Base-by-base conservation (phyloP, 2,113 vertebrate genomes). In the Lamprologus sp. region DNA sequence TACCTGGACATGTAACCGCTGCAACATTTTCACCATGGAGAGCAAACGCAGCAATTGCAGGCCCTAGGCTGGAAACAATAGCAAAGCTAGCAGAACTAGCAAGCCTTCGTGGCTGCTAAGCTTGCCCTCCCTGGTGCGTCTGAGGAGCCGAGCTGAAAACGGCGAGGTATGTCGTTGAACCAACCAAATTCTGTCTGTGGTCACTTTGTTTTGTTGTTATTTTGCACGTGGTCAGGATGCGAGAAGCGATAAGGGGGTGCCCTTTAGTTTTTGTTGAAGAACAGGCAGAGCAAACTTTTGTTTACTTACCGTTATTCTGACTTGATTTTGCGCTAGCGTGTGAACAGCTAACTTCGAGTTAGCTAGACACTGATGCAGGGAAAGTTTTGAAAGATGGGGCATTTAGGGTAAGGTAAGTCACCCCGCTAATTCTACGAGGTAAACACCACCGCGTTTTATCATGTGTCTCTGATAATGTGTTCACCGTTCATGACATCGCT, bases 41-140 rank as follows among this genome's bases (percentile, higher is more conserved):
- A 91, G 91, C 87, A 87, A 95, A 85, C 90, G 93, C 73, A 93
- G 93, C 85, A 90, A 92, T 31, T 92, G 91, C 90, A 96, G 96
- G 95, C 96, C 96, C 84, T 88, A 89, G 88, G 42, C 55, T 80
- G 89, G 89, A 94, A 91, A 96, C 94, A 96, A 95, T 94, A 93
- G 91, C 90, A 54, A 54, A 54, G 94, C 93, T 93, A 95, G 80
- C 85, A 54, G 9, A 47, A 88, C 92, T 91, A 92, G 88, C 91
- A 4, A 40, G 54, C 79, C 70, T 58, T 37, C 26, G 85, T 58
- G 35, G 88, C 85, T 86, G 92, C 94, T 94, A 84, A 93, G 89
- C 89, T 84, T 58, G 92, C 65, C 65, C 6, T 53, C 88, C 7
- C 12, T 65, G 85, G 75, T 86, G 54, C 28, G 45, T 86, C 79